Percentiles rank a stretch among this genome's conserved stretches.
Conservation (phyloP, 2,888 invertebrate genomes). For the Synergus gifuensis region DNA sequence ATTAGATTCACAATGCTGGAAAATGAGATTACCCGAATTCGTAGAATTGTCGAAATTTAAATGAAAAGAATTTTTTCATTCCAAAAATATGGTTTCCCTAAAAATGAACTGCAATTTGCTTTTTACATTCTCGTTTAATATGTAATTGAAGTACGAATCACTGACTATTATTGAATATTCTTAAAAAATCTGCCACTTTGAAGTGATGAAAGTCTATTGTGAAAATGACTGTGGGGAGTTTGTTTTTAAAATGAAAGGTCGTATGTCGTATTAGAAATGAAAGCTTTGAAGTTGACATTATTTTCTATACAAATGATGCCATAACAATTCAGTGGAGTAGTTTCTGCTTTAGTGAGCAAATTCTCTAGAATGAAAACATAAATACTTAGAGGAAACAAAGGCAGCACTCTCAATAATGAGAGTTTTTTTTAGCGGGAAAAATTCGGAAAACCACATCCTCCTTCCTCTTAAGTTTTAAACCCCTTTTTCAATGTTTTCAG, state of each 20-base stretch:
- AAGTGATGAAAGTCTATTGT: not conserved
- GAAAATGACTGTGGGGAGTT: not conserved
- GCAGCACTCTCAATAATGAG: conserved; percentile 48
- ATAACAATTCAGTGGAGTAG: not conserved
- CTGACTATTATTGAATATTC: not conserved
- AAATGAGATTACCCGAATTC: not conserved
- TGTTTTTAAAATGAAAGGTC: not conserved
- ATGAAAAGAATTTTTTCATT: too few relatives aligned
- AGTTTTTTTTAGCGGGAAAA: conserved; percentile 40
- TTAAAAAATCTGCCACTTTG: not conserved
- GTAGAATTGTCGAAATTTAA: too few relatives aligned
- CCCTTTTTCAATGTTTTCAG: conserved; percentile 42
- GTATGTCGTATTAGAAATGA: not conserved
- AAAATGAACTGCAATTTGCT: too few relatives aligned
- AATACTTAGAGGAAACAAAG: not conserved
- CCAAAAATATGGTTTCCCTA: too few relatives aligned
- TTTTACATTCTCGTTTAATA: not conserved
- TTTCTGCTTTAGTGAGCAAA: not conserved
- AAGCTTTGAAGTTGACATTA: not conserved
- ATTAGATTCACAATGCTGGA: not conserved
- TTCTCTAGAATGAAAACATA: not conserved
- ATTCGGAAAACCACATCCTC: conserved; percentile 42
- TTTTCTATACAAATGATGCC: not conserved
- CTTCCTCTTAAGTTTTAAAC: conserved; percentile 46
- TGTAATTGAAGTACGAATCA: not conserved